phyloP scores from a whole-genome alignment of 1,140 invertebrate genomes.

The Conus ventricosus region DNA sequence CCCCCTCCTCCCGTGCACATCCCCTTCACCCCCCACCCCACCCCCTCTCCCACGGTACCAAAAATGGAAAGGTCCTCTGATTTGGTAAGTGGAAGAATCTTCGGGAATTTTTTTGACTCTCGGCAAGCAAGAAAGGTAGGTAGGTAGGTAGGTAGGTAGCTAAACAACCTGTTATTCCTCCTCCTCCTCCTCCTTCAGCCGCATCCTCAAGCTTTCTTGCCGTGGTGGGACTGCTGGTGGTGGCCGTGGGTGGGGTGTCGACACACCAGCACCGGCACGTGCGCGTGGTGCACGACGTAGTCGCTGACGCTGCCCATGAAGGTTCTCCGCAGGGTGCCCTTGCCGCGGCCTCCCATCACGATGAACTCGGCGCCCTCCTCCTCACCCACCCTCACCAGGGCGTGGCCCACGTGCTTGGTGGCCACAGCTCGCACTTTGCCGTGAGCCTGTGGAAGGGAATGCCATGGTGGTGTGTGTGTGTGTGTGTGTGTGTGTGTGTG shows the following conservation, averaged over 20 bases:
- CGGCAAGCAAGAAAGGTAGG: no score
- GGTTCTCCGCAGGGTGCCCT: conserved; percentile 57
- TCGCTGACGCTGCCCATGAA: conserved; percentile 66
- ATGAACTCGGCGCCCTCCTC: conserved; percentile 60
- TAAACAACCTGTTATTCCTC: no score
- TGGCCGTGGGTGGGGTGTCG: neutral
- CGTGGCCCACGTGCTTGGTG: conserved; percentile 55
- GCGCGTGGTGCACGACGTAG: conserved; percentile 62
- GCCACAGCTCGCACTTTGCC: conserved; percentile 57
- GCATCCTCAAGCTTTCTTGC: neutral
- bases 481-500: neutral
- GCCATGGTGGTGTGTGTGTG: no score
- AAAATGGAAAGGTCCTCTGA: no score
- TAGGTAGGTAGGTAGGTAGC: no score
- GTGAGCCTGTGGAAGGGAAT: conserved; percentile 32
- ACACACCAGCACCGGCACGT: conserved; percentile 58
- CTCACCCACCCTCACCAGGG: conserved; percentile 54
- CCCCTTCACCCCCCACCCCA: no score
- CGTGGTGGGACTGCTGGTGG: neutral
- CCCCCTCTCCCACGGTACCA: no score
- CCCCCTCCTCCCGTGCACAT: no score
- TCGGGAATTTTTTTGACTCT: no score
- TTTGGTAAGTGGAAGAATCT: no score
- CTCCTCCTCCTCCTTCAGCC: no score
- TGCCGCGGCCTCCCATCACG: conserved; percentile 57